Evolutionary conservation across 2,797 vertebrate genomes (phyloP), one percentile per base, ranked within the genome.

Genomic region (Diceros bicornis): DNA sequence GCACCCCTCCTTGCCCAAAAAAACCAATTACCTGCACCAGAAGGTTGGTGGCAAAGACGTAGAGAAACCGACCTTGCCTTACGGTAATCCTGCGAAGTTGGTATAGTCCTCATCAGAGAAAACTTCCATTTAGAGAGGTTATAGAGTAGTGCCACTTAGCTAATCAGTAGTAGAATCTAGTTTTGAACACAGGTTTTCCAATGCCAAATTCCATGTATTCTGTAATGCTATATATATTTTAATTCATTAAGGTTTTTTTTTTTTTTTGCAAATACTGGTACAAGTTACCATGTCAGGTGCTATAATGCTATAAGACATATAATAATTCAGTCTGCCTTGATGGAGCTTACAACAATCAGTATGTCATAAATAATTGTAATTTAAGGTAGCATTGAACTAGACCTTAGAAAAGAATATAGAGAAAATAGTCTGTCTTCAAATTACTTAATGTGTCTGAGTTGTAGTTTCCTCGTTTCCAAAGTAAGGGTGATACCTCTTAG

Each of bases 391-490:
- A 91, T 69, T 87, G 41, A 82, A 69, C 50, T 94, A 44, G 52
- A 82, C 11, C 23, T 68, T 87, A 61, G 86, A 64, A 90, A 86
- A 64, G 29, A 66, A 79, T 64, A 37, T 9, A 88, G 74, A 91
- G 25, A 81, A 79, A 34, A 72, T 55, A 7, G 20, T 90, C 27
- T 86, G 3, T 44, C 44, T 71, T 62, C 44, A 90, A 57, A 6
- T 47, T 93, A 64, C 55, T 57, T 85, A 71, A 41, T 85, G n/a
- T 52, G 57, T 93, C 37, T 90, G 25, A 71, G 57, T 37, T 50
- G 7, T 81, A n/a, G 27, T 59, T 94, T 90, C 57, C 32, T 86
- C n/a, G 66, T 86, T 94, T 91, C 50, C 74, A 68, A 93, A 86
- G 34, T 47, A 89, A 93, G 55, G 9, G 66, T 59, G 64, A 79